Evolutionary conservation across 2,113 vertebrate genomes (phyloP).

Genomic region (Eira barbara): DNA sequence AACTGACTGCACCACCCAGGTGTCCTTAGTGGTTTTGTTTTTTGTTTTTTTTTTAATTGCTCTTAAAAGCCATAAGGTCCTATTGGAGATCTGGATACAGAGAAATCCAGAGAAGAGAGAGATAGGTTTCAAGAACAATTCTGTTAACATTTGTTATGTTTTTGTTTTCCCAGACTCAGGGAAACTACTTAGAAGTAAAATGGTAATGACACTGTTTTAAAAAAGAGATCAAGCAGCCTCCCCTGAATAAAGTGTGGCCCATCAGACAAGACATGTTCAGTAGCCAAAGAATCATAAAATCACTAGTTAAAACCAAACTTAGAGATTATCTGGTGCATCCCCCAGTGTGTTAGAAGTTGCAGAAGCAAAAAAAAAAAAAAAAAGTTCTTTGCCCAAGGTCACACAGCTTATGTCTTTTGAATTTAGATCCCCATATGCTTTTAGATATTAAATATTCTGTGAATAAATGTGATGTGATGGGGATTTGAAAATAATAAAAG

Average conservation of each 20-base stretch:
- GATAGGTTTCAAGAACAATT: background rate
- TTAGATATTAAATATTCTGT: background rate
- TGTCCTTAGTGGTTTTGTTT: background rate
- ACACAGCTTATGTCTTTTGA: background rate
- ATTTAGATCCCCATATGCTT: background rate
- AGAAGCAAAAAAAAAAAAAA: background rate
- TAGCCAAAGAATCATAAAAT: background rate
- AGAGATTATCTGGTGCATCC: background rate
- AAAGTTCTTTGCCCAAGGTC: background rate
- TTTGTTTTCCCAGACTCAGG: background rate
- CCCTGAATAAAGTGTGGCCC: background rate
- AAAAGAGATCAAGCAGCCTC: background rate
- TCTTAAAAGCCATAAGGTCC: background rate
- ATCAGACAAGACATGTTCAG: background rate
- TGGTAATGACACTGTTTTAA: background rate
- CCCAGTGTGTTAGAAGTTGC: background rate
- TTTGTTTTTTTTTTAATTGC: background rate
- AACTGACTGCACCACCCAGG: background rate
- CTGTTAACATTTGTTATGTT: background rate
- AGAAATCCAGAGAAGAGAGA: background rate
- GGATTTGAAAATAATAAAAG: background rate
- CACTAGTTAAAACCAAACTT: background rate
- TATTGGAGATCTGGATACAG: background rate
- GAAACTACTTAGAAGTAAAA: background rate
- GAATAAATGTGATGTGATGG: background rate